Conservation (phyloP, 1,140 invertebrate genomes). For the Eciton burchellii region DNA sequence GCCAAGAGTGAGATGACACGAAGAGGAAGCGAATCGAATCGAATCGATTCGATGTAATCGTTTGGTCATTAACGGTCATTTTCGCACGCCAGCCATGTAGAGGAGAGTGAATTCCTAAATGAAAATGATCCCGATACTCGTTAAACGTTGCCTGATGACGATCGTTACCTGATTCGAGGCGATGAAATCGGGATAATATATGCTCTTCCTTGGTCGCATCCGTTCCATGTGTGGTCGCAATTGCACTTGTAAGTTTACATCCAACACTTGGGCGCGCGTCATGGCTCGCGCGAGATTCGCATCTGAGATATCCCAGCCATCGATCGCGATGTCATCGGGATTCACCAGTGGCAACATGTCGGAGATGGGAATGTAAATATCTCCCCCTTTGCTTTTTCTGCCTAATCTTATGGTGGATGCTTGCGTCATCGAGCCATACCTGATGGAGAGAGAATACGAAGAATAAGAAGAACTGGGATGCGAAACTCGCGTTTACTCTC, state of each 20-base stretch:
- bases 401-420: constrained; percentile 95
- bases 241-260: constrained; percentile 90
- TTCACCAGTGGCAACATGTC: constrained; percentile 95
- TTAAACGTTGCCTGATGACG: no score
- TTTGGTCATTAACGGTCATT: background rate
- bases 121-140: no score
- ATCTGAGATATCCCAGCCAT: constrained; percentile 98
- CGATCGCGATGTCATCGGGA: constrained; percentile 95
- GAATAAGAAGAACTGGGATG: no score
- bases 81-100: background rate
- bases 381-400: constrained; percentile 90
- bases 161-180: constrained; percentile 95
- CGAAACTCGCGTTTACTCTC: no score
- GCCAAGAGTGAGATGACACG: no score
- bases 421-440: constrained; percentile 96
- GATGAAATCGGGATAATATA: constrained; percentile 97
- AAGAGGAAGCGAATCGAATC: no score
- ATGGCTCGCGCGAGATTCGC: constrained; percentile 94
- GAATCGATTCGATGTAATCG: no score
- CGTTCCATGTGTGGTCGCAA: constrained; percentile 90
- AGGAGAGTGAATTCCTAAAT: background rate
- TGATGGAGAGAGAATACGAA: constrained; percentile 71
- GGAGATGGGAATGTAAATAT: constrained; percentile 93
- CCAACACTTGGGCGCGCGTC: constrained; percentile 92
- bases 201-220: constrained; percentile 93